These are phyloP conservation scores for Piaya cayana DNA, from an alignment of 2,113 vertebrate genomes.

Conservation along the genomic window DNA sequence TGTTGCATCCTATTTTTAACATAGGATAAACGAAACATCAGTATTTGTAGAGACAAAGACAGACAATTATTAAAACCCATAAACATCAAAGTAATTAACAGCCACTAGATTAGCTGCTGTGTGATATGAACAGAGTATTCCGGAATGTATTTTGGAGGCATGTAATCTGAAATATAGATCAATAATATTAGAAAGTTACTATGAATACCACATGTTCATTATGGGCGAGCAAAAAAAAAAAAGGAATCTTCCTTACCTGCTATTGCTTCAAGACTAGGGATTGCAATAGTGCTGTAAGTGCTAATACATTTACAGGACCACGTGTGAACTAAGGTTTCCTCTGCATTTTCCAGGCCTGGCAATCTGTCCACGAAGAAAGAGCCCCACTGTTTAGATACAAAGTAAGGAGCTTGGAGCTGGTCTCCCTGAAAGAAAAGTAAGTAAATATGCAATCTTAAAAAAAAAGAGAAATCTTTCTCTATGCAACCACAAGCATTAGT, in stretches of 20 bases:
- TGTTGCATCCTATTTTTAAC: neutral
- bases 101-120: neutral
- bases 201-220: neutral
- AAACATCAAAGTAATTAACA: neutral
- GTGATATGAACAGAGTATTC: neutral
- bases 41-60: neutral
- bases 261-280: constrained; percentile 91
- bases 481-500: neutral
- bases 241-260: constrained; percentile 80
- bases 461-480: neutral
- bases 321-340: constrained; percentile 78
- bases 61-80: neutral
- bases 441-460: neutral
- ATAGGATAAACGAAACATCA: neutral
- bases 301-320: constrained; percentile 92
- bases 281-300: constrained; percentile 91
- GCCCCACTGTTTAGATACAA: constrained; percentile 88
- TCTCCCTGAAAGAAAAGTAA: constrained; percentile 76
- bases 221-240: neutral
- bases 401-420: constrained; percentile 81
- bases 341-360: constrained; percentile 72
- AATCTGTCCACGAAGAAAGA: constrained; percentile 89
- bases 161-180: neutral
- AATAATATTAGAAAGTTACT: neutral
- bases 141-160: neutral